Base-by-base conservation (phyloP, 2,797 vertebrate genomes). In the Brachyrhaphis roseni region DNA sequence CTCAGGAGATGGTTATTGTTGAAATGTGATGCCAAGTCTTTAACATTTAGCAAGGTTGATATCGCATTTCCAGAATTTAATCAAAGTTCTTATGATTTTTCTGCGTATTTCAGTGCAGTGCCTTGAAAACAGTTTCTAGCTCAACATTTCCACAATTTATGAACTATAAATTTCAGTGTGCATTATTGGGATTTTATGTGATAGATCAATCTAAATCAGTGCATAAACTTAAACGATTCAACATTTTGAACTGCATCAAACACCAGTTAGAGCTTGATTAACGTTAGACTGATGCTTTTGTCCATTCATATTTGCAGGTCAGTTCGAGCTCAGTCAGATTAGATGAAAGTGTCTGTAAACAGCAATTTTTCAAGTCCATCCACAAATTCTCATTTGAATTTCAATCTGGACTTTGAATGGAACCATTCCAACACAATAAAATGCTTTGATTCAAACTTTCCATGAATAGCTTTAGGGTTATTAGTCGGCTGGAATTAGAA, bases 11-110 rank as follows among this genome's bases (percentile, higher is more conserved):
- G 0, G 43, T 82, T 62, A 51, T 2, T 53, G 76, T 45, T 66
- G 53, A 39, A 74, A 84, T 73, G 75, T 74, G 47, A 47, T 57
- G 45, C 12, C 45, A 41, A 23, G 39, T 41, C 47, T 31, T 79
- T 55, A n/a, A 18, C 66, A 59, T 45, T 81, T 59, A 87, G 13
- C n/a, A 31, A 31, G 28, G 59, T 34, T 84, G 36, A 41, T 7
- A 45, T 79, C 12, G 15, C 31, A 49, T 78, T 77, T n/a, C 7
- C 28, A 6, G 28, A 62, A 31, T 75, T 85, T 74, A 1, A n/a
- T 34, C 59, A 62, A 18, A 62, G 55, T n/a, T 5, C 72, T 79
- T 57, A 73, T 28, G 68, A 79, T 70, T 78, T 83, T 64, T 39
- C 13, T 78, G 41, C 47, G 51, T 71, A 76, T 57, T 77, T 79